These are phyloP conservation scores for Umimayanthus kanabou DNA, from an alignment of 92 coral and sea anemone genomes.

Conservation along the genomic window DNA sequence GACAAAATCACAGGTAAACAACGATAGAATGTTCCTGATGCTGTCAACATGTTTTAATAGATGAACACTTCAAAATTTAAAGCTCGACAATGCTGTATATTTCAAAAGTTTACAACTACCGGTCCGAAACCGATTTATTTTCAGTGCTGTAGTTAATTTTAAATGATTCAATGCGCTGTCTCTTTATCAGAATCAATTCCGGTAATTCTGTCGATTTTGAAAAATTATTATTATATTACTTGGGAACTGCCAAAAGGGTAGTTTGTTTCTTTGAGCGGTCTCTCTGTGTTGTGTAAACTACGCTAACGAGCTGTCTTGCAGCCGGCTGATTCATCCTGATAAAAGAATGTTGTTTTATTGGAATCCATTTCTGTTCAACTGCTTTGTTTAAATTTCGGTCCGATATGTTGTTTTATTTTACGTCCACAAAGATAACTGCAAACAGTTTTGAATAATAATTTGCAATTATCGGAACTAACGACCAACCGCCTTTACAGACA, in stretches of 20 bases:
- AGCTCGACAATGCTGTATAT: background rate
- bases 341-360: background rate
- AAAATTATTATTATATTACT: conserved; percentile 1
- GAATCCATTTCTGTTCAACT: background rate
- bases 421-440: background rate
- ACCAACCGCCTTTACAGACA: conserved; percentile 22
- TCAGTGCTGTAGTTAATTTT: background rate
- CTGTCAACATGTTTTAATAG: background rate
- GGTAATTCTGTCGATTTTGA: conserved; percentile 14
- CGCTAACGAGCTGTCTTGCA: background rate
- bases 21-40: background rate
- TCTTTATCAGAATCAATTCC: background rate
- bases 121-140: background rate
- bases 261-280: background rate
- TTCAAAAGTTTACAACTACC: background rate
- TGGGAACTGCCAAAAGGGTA: background rate
- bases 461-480: conserved; percentile 25
- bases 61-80: background rate
- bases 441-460: conserved; percentile 22
- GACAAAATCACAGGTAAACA: background rate
- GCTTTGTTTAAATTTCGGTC: conserved; percentile 23
- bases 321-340: conserved; percentile 1
- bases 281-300: background rate
- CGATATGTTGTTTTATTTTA: conserved; percentile 10
- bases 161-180: background rate